These are phyloP conservation scores for Dendrocincla fuliginosa DNA, from an alignment of 2,797 vertebrate species.

Conservation along the genomic window DNA sequence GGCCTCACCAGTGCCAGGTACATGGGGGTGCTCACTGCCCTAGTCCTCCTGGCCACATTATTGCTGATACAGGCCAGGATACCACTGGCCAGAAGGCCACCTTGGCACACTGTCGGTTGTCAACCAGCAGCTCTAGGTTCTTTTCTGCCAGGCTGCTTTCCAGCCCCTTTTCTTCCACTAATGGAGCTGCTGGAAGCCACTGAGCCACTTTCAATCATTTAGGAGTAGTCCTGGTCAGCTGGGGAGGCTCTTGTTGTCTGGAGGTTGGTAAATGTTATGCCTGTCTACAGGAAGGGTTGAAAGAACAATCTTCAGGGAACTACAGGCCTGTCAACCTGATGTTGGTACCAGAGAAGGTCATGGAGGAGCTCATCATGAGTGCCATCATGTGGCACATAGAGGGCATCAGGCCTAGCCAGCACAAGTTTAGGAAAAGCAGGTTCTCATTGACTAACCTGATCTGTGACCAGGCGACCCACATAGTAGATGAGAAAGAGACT, in stretches of 20 bases:
- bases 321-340: background rate
- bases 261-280: background rate
- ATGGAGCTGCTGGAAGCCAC: background rate
- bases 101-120: background rate
- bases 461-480: background rate
- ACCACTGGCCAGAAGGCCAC: background rate
- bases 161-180: background rate
- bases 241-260: background rate
- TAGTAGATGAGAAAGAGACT: background rate
- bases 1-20: background rate
- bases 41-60: background rate
- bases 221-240: background rate
- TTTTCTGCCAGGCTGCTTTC: background rate
- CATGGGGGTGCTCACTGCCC: background rate
- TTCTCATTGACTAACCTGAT: background rate
- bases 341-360: background rate
- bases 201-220: background rate
- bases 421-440: background rate
- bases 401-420: background rate
- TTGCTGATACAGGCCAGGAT: background rate
- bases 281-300: background rate
- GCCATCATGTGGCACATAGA: background rate
- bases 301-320: background rate
- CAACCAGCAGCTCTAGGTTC: background rate
- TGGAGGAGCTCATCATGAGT: background rate